Evolutionary conservation across 2,113 vertebrate genomes (phyloP).

Genomic region (Prinia subflava): DNA sequence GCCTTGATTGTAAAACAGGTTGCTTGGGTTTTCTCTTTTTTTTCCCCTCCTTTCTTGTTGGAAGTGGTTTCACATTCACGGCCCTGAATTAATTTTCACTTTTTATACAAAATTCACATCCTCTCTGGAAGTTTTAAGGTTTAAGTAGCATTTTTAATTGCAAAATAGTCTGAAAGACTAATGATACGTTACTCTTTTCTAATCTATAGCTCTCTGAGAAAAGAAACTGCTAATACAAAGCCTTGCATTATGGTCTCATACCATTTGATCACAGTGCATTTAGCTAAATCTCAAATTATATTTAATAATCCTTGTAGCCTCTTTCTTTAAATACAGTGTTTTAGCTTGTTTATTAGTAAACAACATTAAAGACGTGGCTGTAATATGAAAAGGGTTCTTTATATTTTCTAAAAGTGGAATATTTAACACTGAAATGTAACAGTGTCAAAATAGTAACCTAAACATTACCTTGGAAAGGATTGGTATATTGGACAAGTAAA

Average conservation of each 20-base stretch:
- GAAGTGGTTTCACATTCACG: background rate
- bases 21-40: fast-evolving
- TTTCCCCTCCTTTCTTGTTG: background rate
- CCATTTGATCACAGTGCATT: background rate
- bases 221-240: background rate
- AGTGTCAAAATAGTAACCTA: background rate
- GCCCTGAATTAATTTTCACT: background rate
- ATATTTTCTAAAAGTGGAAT: background rate
- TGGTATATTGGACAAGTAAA: background rate
- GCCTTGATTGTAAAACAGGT: background rate
- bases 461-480: background rate
- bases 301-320: background rate
- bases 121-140: background rate
- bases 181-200: background rate
- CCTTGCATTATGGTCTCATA: background rate
- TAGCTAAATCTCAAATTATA: background rate
- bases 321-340: background rate
- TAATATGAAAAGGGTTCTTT: background rate
- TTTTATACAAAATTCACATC: background rate
- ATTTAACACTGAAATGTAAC: background rate
- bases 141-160: background rate
- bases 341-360: background rate
- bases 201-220: background rate
- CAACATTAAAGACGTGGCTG: background rate
- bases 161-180: background rate